Evolutionary conservation across 64 coral and sea anemone genomes (phyloP).

Genomic region (Pocillopora damicornis): DNA sequence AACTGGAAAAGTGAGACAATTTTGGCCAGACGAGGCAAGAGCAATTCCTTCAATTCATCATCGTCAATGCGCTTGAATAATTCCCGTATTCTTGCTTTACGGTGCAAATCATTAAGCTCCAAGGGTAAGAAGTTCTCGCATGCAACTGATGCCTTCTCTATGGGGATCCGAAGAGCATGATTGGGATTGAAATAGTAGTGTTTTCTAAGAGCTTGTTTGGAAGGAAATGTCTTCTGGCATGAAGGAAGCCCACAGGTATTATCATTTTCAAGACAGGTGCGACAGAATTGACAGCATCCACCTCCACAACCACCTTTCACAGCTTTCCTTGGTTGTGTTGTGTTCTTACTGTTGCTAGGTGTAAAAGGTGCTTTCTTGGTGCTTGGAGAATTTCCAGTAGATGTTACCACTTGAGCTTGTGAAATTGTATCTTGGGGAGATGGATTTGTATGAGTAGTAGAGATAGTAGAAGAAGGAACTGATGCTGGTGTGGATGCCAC

Average conservation of each 20-base stretch:
- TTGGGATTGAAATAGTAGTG: constrained; percentile 5
- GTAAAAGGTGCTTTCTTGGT: not conserved
- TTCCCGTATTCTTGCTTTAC: constrained; percentile 9
- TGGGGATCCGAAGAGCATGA: not conserved
- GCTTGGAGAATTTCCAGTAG: not conserved
- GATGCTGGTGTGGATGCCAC: not conserved
- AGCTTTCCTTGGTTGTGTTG: not conserved
- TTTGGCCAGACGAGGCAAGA: constrained; percentile 7
- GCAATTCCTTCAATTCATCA: not conserved
- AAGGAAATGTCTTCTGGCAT: not conserved
- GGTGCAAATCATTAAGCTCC: not conserved
- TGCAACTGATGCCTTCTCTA: constrained; percentile 5
- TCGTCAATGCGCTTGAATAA: not conserved
- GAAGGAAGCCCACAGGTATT: not conserved
- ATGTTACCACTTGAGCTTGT: not conserved
- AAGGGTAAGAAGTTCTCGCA: constrained; percentile 1
- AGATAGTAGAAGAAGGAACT: not conserved
- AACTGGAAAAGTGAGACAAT: constrained; percentile 27
- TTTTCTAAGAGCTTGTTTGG: not conserved
- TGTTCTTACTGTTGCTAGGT: not conserved
- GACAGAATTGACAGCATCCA: constrained; percentile 15
- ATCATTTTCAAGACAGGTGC: not conserved
- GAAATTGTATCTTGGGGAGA: not conserved
- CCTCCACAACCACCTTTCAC: not conserved
- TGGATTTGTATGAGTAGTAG: not conserved